Conservation (phyloP, 1,140 invertebrate genomes). For the Ladona fulva region DNA sequence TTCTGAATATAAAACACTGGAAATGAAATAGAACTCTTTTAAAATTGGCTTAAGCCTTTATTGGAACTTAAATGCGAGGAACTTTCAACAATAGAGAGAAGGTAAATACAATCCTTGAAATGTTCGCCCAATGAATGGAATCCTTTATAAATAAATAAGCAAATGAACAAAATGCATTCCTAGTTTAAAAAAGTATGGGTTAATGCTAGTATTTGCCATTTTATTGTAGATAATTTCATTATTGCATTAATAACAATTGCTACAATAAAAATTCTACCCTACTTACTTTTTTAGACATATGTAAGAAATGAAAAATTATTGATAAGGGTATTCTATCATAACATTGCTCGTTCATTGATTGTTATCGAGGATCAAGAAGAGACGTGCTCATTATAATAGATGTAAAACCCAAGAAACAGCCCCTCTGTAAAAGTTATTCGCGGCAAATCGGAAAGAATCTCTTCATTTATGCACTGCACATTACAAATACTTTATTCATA, state of each 20-base stretch:
- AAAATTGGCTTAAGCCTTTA: neutral
- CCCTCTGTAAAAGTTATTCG: neutral
- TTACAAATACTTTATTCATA: neutral
- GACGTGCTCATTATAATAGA: neutral
- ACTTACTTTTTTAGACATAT: too few relatives aligned
- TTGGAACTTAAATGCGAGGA: constrained; percentile 4
- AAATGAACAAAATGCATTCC: neutral
- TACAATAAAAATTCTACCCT: too few relatives aligned
- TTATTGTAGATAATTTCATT: neutral
- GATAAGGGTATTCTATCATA: too few relatives aligned
- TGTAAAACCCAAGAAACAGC: neutral
- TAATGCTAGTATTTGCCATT: neutral
- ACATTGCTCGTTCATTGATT: too few relatives aligned
- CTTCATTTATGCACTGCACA: neutral
- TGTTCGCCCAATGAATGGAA: neutral
- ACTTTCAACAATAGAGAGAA: neutral
- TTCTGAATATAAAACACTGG: too few relatives aligned
- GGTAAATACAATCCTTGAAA: neutral
- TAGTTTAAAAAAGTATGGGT: neutral
- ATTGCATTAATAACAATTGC: too few relatives aligned
- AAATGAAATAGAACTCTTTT: neutral
- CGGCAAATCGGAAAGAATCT: neutral
- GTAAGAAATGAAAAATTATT: too few relatives aligned
- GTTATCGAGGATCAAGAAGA: too few relatives aligned
- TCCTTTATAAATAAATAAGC: neutral